A percentile compares a stretch with the other conserved stretches of the same genome.
These are phyloP conservation scores for Trichomycterus rosablanca DNA, from an alignment of 2,113 vertebrate species.

Conservation along the genomic window DNA sequence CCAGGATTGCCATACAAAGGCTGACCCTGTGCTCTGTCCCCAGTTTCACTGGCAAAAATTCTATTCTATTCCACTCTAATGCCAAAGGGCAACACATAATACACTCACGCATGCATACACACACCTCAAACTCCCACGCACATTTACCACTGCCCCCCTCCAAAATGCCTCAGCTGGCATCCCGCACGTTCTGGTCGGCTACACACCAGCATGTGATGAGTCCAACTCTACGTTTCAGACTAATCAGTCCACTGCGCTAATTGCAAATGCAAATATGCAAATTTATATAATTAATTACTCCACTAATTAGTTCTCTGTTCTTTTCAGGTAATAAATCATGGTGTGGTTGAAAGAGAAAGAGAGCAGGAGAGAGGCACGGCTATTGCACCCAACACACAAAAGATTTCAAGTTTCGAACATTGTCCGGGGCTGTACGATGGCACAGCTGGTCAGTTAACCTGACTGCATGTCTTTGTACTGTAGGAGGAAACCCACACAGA, in stretches of 20 bases:
- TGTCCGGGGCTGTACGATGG: constrained; percentile 50
- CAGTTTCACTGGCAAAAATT: neutral
- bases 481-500: no score
- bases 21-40: no score
- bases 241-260: constrained; percentile 99
- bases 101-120: constrained; percentile 10
- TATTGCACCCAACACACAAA: constrained; percentile 7
- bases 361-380: constrained; percentile 34
- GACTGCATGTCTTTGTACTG: no score
- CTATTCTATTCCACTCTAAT: neutral
- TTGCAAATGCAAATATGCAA: constrained; percentile 99
- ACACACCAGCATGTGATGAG: constrained; percentile 91
- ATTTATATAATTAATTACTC: constrained; percentile 99
- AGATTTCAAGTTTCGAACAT: constrained; percentile 64
- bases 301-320: constrained; percentile 99
- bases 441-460: constrained; percentile 2
- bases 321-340: constrained; percentile 99
- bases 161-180: constrained; percentile 85
- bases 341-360: constrained; percentile 78
- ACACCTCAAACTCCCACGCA: constrained; percentile 1
- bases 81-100: neutral
- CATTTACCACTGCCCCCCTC: neutral
- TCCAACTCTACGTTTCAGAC: constrained; percentile 99
- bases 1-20: no score
- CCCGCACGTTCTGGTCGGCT: constrained; percentile 84